Evolutionary conservation across 2,888 invertebrate species (phyloP), one percentile per base, ranked within the genome.

Genomic region (Andrena camellia): DNA sequence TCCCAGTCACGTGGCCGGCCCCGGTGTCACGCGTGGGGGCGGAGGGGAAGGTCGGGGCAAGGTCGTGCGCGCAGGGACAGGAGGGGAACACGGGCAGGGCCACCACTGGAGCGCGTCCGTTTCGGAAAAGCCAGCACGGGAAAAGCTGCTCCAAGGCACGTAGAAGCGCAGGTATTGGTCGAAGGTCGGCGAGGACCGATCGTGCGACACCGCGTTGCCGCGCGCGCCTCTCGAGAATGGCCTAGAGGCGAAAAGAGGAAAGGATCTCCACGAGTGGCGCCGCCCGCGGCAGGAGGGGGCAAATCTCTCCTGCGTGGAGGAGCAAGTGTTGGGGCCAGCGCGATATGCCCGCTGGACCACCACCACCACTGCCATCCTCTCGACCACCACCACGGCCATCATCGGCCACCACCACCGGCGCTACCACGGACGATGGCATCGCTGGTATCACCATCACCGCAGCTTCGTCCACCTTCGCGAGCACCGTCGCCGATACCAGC

Each of bases 181-280:
- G 88, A 88, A 91, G 90, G 90, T 91, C 88, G 90, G 86, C 87
- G 90, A 90, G 91, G 89, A 91, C 90, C 88, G 91, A 88, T 85
- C 86, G 88, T 80, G 80, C 84, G 89, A 86, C 90, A 92, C 92
- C 92, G 92, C 91, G 92, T 93, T 92, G 93, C 91, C 92, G 92
- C 93, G 93, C 93, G 93, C 93, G 92, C 92, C 92, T 93, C 93
- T 93, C 92, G 93, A 93, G 95, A 95, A 92, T 95, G 95, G 88
- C 95, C 95, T 90, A 95, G 94, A 91, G 95, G 95, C 91, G 95
- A 95, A 91, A 95, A 94, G 90, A 95, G 95, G 91, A 95, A 95
- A 88, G 95, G 94, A 90, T 89, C 88, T 81, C 86, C 74, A 78
- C 90, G 91, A 91, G 93, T 93, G 92, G 93, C 93, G 93, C 93